Conservation (phyloP, 1,140 invertebrate species). For the Sipha flava region DNA sequence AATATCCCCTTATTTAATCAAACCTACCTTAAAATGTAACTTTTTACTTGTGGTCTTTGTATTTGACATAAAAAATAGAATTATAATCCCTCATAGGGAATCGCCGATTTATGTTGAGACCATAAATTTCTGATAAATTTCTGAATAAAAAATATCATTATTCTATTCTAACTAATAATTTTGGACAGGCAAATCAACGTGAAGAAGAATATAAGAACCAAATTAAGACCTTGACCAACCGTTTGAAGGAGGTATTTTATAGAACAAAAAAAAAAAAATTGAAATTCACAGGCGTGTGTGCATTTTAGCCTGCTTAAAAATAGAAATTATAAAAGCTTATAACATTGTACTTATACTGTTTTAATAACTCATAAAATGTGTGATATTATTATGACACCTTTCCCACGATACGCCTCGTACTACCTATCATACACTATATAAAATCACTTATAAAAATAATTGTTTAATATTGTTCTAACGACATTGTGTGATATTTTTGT, state of each 20-base stretch:
- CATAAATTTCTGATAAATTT: no score
- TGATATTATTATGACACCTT: background rate
- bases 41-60: no score
- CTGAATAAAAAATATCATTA: background rate
- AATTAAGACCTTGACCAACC: constrained; percentile 97
- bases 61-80: no score
- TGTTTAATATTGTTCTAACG: background rate
- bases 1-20: no score
- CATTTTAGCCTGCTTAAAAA: background rate
- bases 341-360: background rate
- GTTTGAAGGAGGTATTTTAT: constrained; percentile 91
- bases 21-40: no score
- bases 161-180: constrained; percentile 20
- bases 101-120: no score
- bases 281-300: background rate
- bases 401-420: background rate
- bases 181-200: constrained; percentile 90
- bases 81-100: no score
- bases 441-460: background rate
- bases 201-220: constrained; percentile 99
- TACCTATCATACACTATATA: background rate
- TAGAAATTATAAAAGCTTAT: background rate
- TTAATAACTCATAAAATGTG: background rate
- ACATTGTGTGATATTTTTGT: background rate
- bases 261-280: background rate